phyloP scores from a whole-genome alignment of 2,888 invertebrate genomes.

The Leucoptera coffeella region DNA sequence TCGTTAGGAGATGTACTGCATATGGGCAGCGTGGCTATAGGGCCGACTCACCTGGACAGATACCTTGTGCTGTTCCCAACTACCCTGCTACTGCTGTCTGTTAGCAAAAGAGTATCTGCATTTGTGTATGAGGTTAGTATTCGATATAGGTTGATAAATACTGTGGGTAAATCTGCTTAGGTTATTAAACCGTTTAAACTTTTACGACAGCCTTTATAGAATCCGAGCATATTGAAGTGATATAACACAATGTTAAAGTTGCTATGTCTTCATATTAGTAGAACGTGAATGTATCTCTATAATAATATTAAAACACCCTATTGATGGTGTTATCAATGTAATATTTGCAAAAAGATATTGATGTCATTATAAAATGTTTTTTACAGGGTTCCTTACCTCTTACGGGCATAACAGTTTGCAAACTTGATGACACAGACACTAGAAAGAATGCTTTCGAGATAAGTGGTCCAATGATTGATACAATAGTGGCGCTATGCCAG shows the following conservation, averaged over 20 bases:
- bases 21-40: slow-evolving; percentile 88
- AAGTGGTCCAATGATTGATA: slow-evolving; percentile 86
- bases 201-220: no score
- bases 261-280: no score
- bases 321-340: no score
- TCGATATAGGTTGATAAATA: no score
- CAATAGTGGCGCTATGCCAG: slow-evolving; percentile 80
- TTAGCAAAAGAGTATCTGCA: slow-evolving; percentile 87
- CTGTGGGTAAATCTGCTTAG: no score
- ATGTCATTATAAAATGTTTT: not conserved
- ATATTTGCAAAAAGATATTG: no score
- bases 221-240: no score
- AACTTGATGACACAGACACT: slow-evolving; percentile 75
- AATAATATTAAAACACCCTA: no score
- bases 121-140: slow-evolving; percentile 85
- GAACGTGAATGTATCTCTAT: no score
- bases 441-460: slow-evolving; percentile 90
- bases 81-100: slow-evolving; percentile 81
- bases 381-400: slow-evolving; percentile 83
- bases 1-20: slow-evolving; percentile 80
- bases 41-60: slow-evolving; percentile 78
- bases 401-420: slow-evolving; percentile 75
- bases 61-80: slow-evolving; percentile 90
- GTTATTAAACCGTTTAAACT: no score
- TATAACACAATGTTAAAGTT: no score